These are phyloP conservation scores for Plemyria rubiginata DNA, from an alignment of 2,888 invertebrate genomes.

Conservation along the genomic window DNA sequence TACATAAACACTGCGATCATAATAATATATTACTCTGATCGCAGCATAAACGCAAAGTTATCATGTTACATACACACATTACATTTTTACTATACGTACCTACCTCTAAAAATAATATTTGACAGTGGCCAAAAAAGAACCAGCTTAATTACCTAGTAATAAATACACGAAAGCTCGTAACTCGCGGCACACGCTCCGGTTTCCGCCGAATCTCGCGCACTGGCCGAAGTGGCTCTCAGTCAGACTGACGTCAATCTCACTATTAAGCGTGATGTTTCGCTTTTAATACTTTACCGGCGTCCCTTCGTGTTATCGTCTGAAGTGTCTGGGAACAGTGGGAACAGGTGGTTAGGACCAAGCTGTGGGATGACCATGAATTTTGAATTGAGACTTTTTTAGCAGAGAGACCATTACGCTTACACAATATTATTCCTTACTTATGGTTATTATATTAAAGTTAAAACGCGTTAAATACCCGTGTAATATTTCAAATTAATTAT, in stretches of 20 bases:
- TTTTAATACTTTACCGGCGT: slow-evolving; percentile 60
- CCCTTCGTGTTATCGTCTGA: slow-evolving; percentile 45
- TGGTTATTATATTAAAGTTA: no score
- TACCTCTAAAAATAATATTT: not conserved
- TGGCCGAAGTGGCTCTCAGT: slow-evolving; percentile 62
- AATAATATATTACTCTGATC: no score
- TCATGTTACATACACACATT: no score
- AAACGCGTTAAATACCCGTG: no score
- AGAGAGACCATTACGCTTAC: no score
- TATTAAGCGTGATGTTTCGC: slow-evolving; percentile 61
- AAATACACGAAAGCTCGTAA: not conserved
- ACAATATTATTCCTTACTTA: no score
- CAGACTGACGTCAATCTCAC: slow-evolving; percentile 65
- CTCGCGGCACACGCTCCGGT: slow-evolving; percentile 19
- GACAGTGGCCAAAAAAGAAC: not conserved
- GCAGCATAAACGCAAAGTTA: no score
- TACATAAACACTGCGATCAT: no score
- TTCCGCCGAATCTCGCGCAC: slow-evolving; percentile 48
- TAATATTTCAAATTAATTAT: no score
- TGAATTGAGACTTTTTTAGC: not conserved
- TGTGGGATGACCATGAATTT: slow-evolving; percentile 18
- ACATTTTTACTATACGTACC: no score
- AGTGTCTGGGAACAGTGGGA: slow-evolving; percentile 26
- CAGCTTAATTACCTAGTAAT: no score
- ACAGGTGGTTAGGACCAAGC: slow-evolving; percentile 20